Percentiles rank a stretch among this genome's conserved stretches.
Conservation (phyloP, 2,113 vertebrate genomes). For the Capreolus pygargus region DNA sequence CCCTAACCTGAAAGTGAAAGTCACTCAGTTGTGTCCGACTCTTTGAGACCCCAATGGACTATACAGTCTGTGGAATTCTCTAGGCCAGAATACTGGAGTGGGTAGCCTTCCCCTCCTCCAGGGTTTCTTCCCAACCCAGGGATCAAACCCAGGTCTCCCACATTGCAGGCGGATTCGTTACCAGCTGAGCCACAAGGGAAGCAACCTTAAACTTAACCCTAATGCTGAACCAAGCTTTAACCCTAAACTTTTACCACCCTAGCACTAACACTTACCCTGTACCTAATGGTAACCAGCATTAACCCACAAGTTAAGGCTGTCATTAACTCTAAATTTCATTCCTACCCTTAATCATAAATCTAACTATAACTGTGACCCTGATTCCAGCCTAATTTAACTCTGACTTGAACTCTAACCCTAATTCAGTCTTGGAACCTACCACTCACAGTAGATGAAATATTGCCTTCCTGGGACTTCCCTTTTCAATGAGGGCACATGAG, state of each 20-base stretch:
- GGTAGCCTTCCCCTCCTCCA: not conserved
- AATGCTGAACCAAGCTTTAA: not conserved
- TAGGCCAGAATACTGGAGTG: not conserved
- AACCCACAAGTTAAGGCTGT: not conserved
- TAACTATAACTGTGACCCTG: not conserved
- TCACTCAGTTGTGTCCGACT: not conserved
- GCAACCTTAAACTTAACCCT: not conserved
- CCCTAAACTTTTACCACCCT: not conserved
- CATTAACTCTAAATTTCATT: not conserved
- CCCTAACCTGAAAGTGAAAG: not conserved
- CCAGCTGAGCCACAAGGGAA: not conserved
- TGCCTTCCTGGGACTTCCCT: not conserved
- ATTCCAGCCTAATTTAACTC: not conserved
- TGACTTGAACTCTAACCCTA: not conserved
- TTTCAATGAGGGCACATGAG: not conserved
- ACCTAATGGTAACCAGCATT: not conserved
- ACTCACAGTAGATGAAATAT: not conserved
- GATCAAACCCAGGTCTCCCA: not conserved
- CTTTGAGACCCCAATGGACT: not conserved
- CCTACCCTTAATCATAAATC: not conserved
- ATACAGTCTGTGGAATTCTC: not conserved
- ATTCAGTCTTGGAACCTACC: not conserved
- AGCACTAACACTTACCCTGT: not conserved
- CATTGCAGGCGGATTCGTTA: not conserved
- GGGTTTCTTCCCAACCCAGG: not conserved